Evolutionary conservation across 2,888 invertebrate genomes (phyloP).

Genomic region (Plagodis dolabraria): DNA sequence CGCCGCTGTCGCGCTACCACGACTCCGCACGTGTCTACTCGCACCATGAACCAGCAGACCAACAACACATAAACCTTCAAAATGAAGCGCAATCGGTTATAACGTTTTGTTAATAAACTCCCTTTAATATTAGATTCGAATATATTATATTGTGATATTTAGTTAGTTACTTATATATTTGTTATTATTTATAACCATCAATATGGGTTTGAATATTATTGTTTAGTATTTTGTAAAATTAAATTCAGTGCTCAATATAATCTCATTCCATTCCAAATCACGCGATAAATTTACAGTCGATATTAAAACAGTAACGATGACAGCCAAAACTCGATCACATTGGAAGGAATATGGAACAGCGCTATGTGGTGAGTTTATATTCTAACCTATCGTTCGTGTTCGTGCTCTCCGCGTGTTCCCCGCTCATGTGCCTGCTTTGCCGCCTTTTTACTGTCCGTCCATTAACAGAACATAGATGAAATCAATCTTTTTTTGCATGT

Average conservation of each 20-base stretch:
- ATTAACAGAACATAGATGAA: slow-evolving; percentile 14
- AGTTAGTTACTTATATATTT: slow-evolving; percentile 73
- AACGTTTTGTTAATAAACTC: slow-evolving; percentile 77
- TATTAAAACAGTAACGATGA: slow-evolving; percentile 70
- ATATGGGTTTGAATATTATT: slow-evolving; percentile 75
- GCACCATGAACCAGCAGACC: slow-evolving; percentile 80
- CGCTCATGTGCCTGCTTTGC: slow-evolving; percentile 57
- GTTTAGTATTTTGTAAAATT: slow-evolving; percentile 66
- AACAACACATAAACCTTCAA: slow-evolving; percentile 83
- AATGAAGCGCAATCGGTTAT: slow-evolving; percentile 84
- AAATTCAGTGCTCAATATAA: slow-evolving; percentile 82
- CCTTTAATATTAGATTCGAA: slow-evolving; percentile 79
- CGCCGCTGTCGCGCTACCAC: slow-evolving; percentile 74
- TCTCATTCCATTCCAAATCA: slow-evolving; percentile 84
- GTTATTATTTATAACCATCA: slow-evolving; percentile 77
- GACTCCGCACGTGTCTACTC: slow-evolving; percentile 68
- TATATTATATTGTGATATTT: slow-evolving; percentile 84
- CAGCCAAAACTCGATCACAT: slow-evolving; percentile 82
- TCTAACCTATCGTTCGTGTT: slow-evolving; percentile 68
- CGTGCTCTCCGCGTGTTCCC: slow-evolving; percentile 39
- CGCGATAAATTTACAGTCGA: slow-evolving; percentile 64
- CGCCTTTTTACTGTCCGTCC: slow-evolving; percentile 30
- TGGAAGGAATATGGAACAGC: slow-evolving; percentile 85
- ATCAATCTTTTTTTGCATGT: slow-evolving; percentile 6
- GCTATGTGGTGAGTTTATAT: slow-evolving; percentile 78